These are phyloP conservation scores for Geophilus truncorum DNA, from an alignment of 2,888 invertebrate genomes.

Conservation along the genomic window DNA sequence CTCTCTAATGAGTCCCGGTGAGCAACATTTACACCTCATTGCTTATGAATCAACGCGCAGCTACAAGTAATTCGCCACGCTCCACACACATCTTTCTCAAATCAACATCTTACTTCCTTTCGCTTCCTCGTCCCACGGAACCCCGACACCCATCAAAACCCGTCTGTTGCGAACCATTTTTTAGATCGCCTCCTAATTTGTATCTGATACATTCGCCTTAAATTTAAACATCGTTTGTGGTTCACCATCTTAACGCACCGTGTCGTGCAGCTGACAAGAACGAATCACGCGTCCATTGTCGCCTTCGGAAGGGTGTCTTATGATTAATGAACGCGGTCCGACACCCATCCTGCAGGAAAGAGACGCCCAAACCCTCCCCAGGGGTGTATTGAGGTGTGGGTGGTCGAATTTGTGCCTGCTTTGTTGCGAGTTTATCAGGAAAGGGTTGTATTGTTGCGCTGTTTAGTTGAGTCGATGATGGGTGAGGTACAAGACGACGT, in stretches of 20 bases:
- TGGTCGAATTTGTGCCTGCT: background rate
- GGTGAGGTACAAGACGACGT: background rate
- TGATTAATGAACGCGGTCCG: background rate
- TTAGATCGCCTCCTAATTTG: background rate
- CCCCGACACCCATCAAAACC: background rate
- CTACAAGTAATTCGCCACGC: background rate
- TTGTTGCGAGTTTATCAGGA: no score
- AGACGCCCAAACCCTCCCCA: background rate
- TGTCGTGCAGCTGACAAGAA: background rate
- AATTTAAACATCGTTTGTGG: background rate
- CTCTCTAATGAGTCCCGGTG: background rate
- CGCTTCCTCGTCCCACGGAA: background rate
- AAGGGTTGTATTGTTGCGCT: no score
- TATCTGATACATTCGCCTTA: background rate
- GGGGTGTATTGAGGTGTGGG: background rate
- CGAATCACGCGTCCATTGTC: background rate
- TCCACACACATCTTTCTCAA: background rate
- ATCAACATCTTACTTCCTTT: background rate
- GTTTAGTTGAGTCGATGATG: background rate
- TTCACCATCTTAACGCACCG: background rate
- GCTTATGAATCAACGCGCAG: background rate
- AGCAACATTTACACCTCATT: background rate
- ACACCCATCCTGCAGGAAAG: background rate
- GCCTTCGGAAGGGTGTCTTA: background rate
- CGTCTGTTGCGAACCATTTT: background rate